A percentile compares a stretch with the other conserved stretches of the same genome.
These are phyloP conservation scores for Melitaea cinxia DNA, from an alignment of 1,140 invertebrate genomes.

Conservation along the genomic window DNA sequence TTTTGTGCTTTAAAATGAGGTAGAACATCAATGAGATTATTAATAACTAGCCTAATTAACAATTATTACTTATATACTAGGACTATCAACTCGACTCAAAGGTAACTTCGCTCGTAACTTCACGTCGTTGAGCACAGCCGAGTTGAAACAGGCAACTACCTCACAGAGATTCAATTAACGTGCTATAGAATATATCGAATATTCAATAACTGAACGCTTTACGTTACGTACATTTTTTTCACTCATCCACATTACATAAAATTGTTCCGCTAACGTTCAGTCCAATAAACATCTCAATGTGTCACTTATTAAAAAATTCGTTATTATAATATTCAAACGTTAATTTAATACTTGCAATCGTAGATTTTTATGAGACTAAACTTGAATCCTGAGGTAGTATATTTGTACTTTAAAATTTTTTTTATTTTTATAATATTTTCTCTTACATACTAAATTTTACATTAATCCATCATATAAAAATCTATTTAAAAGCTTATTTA, in stretches of 20 bases:
- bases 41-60: conserved; percentile 75
- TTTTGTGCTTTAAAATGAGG: conserved; percentile 64
- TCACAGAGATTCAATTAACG: conserved; percentile 74
- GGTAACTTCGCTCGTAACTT: conserved; percentile 29
- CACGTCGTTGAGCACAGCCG: conserved; percentile 36
- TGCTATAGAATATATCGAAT: conserved; percentile 36
- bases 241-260: conserved; percentile 40
- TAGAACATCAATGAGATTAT: conserved; percentile 78
- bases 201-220: conserved; percentile 40
- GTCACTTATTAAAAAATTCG: conserved; percentile 38
- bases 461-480: conserved; percentile 78
- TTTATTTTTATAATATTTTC: conserved; percentile 59
- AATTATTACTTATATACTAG: conserved; percentile 62
- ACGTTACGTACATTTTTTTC: conserved; percentile 42
- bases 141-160: conserved; percentile 60
- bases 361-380: conserved; percentile 46
- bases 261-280: conserved; percentile 51
- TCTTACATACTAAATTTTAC: conserved; percentile 65
- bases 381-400: conserved; percentile 82
- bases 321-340: conserved; percentile 50
- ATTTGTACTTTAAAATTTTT: conserved; percentile 81
- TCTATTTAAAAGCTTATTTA: conserved; percentile 77
- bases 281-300: conserved; percentile 40
- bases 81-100: conserved; percentile 55
- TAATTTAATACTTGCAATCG: conserved; percentile 56